Percentiles rank a stretch among this genome's conserved stretches.
Evolutionary conservation across 1,140 invertebrate species (phyloP).

Genomic region (Lerema accius): DNA sequence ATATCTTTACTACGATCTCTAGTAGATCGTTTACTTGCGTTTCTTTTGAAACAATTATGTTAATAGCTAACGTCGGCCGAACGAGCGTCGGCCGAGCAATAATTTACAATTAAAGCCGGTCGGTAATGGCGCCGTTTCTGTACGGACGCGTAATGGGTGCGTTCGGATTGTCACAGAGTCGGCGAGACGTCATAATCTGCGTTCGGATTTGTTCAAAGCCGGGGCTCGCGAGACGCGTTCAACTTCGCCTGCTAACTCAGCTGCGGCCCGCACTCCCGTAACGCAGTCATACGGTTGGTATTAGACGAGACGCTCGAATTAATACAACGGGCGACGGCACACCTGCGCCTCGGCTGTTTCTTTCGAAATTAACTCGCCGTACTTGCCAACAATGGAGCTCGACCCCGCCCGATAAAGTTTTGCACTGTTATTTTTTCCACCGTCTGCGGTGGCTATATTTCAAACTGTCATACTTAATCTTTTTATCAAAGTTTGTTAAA

Average conservation of each 20-base stretch:
- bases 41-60: slow-evolving; percentile 80
- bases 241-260: slow-evolving; percentile 69
- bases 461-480: slow-evolving; percentile 82
- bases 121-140: slow-evolving; percentile 51
- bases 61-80: slow-evolving; percentile 58
- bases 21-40: slow-evolving; percentile 66
- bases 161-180: slow-evolving; percentile 57
- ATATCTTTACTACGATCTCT: slow-evolving; percentile 71
- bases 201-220: slow-evolving; percentile 60
- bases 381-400: slow-evolving; percentile 71
- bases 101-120: slow-evolving; percentile 71
- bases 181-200: slow-evolving; percentile 70
- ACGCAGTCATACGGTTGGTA: slow-evolving; percentile 70
- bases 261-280: slow-evolving; percentile 55
- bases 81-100: slow-evolving; percentile 52
- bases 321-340: slow-evolving; percentile 64
- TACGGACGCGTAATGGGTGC: slow-evolving; percentile 47
- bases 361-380: slow-evolving; percentile 78
- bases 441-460: slow-evolving; percentile 78
- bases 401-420: slow-evolving; percentile 60
- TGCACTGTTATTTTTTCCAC: slow-evolving; percentile 71
- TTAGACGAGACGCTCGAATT: slow-evolving; percentile 76
- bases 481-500: slow-evolving; percentile 82
- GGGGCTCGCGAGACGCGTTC: slow-evolving; percentile 47
- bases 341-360: slow-evolving; percentile 77